Evolutionary conservation across 23 tunicate species (phyloP), one percentile per base, ranked within the genome.

Genomic region (Aplidium turbinatum): DNA sequence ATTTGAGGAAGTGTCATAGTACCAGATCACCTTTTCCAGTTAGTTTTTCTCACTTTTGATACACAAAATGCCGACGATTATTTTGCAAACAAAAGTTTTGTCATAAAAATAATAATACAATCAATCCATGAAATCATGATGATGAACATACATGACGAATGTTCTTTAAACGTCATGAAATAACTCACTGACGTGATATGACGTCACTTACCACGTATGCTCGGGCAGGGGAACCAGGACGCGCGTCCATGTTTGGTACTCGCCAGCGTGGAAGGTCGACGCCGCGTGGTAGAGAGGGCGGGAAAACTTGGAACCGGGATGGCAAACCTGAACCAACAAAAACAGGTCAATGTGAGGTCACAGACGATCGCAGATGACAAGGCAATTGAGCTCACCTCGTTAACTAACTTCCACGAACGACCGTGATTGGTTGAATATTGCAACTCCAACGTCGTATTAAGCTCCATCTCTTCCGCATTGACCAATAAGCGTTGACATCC

Each of bases 401-500:
- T 21, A 1, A 80, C 78, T 29, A 74, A 57, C 19, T 75, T 61
- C 97, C 97, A 90, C 6, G 85, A 63, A 16, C 61, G 57, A 30
- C 97, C 97, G 35, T 77, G 80, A 47, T 83, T 76, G 35, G 58
- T 73, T 6, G 97, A 90, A 72, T 77, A 90, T 47, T 90, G 76
- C 27, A 90, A 32, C 19, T 51, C 52, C 30, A 83, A 32, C 33
- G 35, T n/a, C 16, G 82, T 58, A 30, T 61, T 30, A 2, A 58
- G 34, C 11, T 35, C 70, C 38, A 45, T 73, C 27, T 73, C 56
- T 25, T 53, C 31, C 34, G 40, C 52, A 25, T 6, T 7, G 35
- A 29, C 67, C 45, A 73, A 22, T 54, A 47, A 34, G 67, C 31
- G 40, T 32, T 28, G 27, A 25, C 97, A 90, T 11, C 81, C 78